Evolutionary conservation across 2,113 vertebrate genomes (phyloP), one percentile per base, ranked within the genome.

Genomic region (Smithornis capensis): DNA sequence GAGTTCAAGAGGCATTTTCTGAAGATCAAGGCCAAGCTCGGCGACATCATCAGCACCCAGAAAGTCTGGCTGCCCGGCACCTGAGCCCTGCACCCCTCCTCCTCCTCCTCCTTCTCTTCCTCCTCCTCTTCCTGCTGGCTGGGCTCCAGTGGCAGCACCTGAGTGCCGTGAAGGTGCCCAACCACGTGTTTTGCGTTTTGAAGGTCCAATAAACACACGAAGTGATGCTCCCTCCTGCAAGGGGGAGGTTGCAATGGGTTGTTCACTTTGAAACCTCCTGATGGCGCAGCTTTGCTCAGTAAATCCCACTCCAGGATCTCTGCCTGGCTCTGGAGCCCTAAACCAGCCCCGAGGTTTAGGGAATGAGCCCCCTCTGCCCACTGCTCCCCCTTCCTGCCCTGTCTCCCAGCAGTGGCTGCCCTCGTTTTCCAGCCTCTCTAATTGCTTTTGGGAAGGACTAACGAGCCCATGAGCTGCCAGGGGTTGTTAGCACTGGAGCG

Each of bases 1-100:
- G 99, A 99, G 97, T 99, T 99, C 95, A 99, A 99, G 95, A 98
- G 98, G 86, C 98, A 98, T 70, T 99, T 99, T 96, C 95, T 99
- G 96, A 99, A 98, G 82, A 98, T 99, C 90, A 99, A 99, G 93
- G 98, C 98, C 95, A 99, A 99, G 87, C 98, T 99, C 21, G 97
- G 97, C 25, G 98, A 99, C 87, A 97, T 99, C 40, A 93, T 99
- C 95, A 99, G 98, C 97, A 98, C 97, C 85, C 99, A 99, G 95
- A 99, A 99, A 92, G 94, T 98, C 67, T 97, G 97, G 95, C 95
- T 98, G 71, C 98, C 99, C 2, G 63, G 97, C 65, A 97, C 97
- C 65, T 99, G 98, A 98, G 50, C 79, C 33, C 42, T 3, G 12
- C 71, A 18, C 37, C 62, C 8, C 15, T 2, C 33, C 15, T 24